Evolutionary conservation across 1,140 invertebrate species (phyloP).

Genomic region (Anastrepha ludens): DNA sequence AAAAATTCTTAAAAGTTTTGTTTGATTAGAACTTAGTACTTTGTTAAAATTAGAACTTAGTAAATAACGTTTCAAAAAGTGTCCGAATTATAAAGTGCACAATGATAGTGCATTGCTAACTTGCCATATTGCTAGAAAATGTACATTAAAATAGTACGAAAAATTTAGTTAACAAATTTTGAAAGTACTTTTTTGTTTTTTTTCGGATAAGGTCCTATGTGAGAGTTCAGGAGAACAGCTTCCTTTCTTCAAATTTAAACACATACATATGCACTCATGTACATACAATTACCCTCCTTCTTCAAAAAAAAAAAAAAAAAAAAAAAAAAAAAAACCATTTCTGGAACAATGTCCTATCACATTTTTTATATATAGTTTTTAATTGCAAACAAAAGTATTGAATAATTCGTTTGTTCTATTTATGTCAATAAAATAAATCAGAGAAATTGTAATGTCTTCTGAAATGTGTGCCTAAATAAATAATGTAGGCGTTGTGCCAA

Average conservation of each 20-base stretch:
- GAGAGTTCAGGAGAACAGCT: background rate
- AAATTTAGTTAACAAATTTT: background rate
- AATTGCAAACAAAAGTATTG: background rate
- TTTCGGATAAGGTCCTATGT: background rate
- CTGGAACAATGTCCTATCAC: slow-evolving; percentile 51
- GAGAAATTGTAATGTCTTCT: slow-evolving; percentile 18
- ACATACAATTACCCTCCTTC: background rate
- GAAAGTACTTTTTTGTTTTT: background rate
- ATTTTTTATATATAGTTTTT: slow-evolving; percentile 13
- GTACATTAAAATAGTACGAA: background rate
- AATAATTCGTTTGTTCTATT: background rate
- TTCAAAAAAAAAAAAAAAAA: slow-evolving; percentile 5
- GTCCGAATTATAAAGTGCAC: background rate
- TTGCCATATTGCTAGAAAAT: background rate
- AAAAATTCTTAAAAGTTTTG: too few relatives aligned
- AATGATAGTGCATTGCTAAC: too few relatives aligned
- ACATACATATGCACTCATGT: background rate
- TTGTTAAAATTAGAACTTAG: background rate
- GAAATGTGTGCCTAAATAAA: background rate
- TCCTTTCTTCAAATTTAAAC: background rate
- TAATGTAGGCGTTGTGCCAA: slow-evolving; percentile 25
- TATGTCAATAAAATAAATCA: slow-evolving; percentile 42
- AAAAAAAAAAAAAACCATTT: slow-evolving; percentile 21
- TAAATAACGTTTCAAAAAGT: background rate
- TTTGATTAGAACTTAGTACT: background rate